Conservation (phyloP, 2,888 invertebrate species). For the Aleiodes leptofemur region DNA sequence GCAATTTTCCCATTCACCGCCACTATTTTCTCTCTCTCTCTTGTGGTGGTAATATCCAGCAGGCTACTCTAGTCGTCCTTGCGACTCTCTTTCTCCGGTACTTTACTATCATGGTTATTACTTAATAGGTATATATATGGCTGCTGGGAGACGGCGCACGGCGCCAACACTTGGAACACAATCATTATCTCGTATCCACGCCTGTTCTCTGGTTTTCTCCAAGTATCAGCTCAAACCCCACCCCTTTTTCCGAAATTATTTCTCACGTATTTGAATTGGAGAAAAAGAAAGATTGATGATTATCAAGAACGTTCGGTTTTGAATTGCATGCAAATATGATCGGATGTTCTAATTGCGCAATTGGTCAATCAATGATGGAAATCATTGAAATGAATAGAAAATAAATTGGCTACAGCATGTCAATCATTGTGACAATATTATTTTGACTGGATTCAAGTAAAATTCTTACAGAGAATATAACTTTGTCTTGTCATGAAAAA, state of each 20-base stretch:
- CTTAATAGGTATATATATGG: slow-evolving; percentile 48
- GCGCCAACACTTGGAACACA: slow-evolving; percentile 7
- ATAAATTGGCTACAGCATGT: too few relatives aligned
- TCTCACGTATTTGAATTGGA: neutral
- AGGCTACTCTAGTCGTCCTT: slow-evolving; percentile 18
- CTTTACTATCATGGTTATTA: slow-evolving; percentile 51
- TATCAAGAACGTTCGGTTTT: too few relatives aligned
- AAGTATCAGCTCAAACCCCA: slow-evolving; percentile 40
- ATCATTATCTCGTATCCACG: slow-evolving; percentile 27
- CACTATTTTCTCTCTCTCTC: slow-evolving; percentile 30
- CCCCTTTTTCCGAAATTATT: slow-evolving; percentile 25
- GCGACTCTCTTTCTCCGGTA: slow-evolving; percentile 24
- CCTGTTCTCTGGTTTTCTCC: slow-evolving; percentile 42
- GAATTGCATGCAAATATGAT: too few relatives aligned
- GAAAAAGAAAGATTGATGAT: too few relatives aligned
- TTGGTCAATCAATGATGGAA: too few relatives aligned
- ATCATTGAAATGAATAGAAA: too few relatives aligned
- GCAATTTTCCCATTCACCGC: slow-evolving; percentile 19
- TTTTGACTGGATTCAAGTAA: too few relatives aligned
- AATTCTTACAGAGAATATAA: too few relatives aligned
- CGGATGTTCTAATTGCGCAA: too few relatives aligned
- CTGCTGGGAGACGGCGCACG: slow-evolving; percentile 18
- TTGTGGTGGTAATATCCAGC: neutral
- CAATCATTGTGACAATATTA: too few relatives aligned
- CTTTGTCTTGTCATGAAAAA: too few relatives aligned